Base-by-base conservation (phyloP, 1,140 invertebrate genomes). In the Drosophila pachea region DNA sequence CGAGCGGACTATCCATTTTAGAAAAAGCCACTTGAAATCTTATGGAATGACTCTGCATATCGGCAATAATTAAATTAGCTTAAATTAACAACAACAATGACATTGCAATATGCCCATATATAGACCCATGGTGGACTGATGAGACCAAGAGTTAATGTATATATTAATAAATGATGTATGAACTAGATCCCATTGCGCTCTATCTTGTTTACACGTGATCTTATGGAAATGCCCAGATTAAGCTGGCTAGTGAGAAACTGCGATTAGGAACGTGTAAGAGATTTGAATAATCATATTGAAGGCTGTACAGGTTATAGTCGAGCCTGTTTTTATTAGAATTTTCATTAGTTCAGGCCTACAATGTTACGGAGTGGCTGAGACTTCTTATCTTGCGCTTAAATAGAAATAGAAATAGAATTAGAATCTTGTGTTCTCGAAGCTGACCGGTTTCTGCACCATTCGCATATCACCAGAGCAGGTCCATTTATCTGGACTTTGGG, bases 11-110 rank as follows among this genome's bases (percentile, higher is more conserved):
- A 40, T 29, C 33, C 35, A 12, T 49, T 22, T 22, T 22, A 22
- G 22, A 22, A 22, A 22, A 22, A 49, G 7, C 5, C 40, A 67
- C 32, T 33, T 49, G 40, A 55, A 58, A 60, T 74, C 49, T 45
- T 36, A 49, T 8, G 29, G 35, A 53, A 62, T 75, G 73, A 75
- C 60, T 22, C 16, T 49, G 73, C 73, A 61, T 22, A 29, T 68
- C 60, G 2, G 12, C 11, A n/a, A 14, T 32, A 56, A 49, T 49
- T 47, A 32, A 58, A 55, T 54, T 49, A 47, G 50, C 66, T 45
- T 42, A 65, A 52, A 31, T 52, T 49, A 64, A 47, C 36, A 55
- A 66, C 33, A 31, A 59, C 22, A 22, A 22, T 22, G 22, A 22
- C 22, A 22, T 3, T 22, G 22, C 22, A 22, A 22, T 22, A 22